A percentile compares a stretch with the other conserved stretches of the same genome.
phyloP scores from a whole-genome alignment of 2,888 invertebrate genomes.

The Gortyna flavago region DNA sequence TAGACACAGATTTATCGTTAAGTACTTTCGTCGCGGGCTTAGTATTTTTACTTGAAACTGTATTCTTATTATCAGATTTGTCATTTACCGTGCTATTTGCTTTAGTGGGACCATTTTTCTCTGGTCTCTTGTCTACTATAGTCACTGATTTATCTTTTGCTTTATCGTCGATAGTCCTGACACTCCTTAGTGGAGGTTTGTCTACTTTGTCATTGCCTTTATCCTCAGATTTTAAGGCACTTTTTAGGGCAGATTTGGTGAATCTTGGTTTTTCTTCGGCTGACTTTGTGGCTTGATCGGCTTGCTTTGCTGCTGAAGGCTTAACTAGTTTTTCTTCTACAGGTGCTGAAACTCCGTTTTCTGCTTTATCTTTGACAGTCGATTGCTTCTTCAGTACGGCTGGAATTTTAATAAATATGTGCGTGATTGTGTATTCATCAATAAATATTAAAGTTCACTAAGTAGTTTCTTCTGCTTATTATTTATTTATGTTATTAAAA shows the following conservation, averaged over 20 bases:
- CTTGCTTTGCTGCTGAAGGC: slow-evolving; percentile 83
- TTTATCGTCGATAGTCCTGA: slow-evolving; percentile 86
- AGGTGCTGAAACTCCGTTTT: slow-evolving; percentile 82
- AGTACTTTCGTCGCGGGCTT: slow-evolving; percentile 67
- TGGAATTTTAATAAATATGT: slow-evolving; percentile 69
- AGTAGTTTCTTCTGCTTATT: not conserved
- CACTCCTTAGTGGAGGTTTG: slow-evolving; percentile 80
- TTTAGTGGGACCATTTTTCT: slow-evolving; percentile 77
- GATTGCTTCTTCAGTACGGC: slow-evolving; percentile 86
- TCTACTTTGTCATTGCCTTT: slow-evolving; percentile 78
- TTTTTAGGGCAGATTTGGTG: slow-evolving; percentile 75
- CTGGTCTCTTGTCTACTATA: slow-evolving; percentile 82
- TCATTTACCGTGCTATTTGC: slow-evolving; percentile 72
- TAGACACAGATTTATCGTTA: slow-evolving; percentile 68
- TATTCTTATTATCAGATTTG: slow-evolving; percentile 67
- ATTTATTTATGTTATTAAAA: not conserved
- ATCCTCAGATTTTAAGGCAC: slow-evolving; percentile 73
- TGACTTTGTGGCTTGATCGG: slow-evolving; percentile 78
- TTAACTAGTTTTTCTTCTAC: slow-evolving; percentile 85
- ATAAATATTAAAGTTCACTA: not conserved
- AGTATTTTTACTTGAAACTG: slow-evolving; percentile 65
- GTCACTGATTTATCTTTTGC: slow-evolving; percentile 85
- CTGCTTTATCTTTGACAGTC: slow-evolving; percentile 84
- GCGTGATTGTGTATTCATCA: slow-evolving; percentile 12
- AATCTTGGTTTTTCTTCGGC: slow-evolving; percentile 84